Base-by-base conservation (phyloP, 2,888 invertebrate species). In the Leucophora obtusa region DNA sequence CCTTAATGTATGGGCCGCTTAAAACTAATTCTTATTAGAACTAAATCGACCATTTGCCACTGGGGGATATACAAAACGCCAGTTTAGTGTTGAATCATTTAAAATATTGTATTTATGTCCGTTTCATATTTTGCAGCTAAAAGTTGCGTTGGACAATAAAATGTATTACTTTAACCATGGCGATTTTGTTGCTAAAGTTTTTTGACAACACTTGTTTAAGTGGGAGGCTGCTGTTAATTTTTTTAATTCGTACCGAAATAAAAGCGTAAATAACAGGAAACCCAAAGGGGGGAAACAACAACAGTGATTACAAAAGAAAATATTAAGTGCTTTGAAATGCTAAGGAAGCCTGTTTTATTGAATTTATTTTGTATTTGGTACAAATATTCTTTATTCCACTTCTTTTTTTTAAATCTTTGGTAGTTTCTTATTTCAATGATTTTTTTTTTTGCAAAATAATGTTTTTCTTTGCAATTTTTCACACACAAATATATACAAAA, bases 281-380 rank as follows among this genome's bases (percentile, higher is more conserved):
- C 15, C 35, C 15, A 47, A 47, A 66, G 14, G 33, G 56, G 28
- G 15, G 21, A 43, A 74, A 33, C 15, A 63, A 35, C 69, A 63
- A 50, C 43, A 54, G 14, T 21, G 35, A 35, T 9, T 68, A 69
- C n/a, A 28, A n/a, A n/a, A 72, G 15, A 58, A 47, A 63, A 63
- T 24, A 28, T 60, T n/a, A 63, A 70, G 62, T 75, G 60, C 68
- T 59, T 50, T n/a, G n/a, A 74, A 82, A 71, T 73, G 62, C 62
- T 51, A 47, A 63, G 66, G 74, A 74, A 81, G 77, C 66, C 73
- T 62, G 18, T 71, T 65, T 63, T 54, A 56, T 72, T 6, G 7
- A 28, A 15, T 14, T 62, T 66, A 10, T 50, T 47, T 28, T 65
- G 33, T 28, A 21, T 63, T 56, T 59, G 21, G 24, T 62, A 68